Evolutionary conservation across 2,113 vertebrate species (phyloP).

Genomic region (Odontophorus gujanensis): DNA sequence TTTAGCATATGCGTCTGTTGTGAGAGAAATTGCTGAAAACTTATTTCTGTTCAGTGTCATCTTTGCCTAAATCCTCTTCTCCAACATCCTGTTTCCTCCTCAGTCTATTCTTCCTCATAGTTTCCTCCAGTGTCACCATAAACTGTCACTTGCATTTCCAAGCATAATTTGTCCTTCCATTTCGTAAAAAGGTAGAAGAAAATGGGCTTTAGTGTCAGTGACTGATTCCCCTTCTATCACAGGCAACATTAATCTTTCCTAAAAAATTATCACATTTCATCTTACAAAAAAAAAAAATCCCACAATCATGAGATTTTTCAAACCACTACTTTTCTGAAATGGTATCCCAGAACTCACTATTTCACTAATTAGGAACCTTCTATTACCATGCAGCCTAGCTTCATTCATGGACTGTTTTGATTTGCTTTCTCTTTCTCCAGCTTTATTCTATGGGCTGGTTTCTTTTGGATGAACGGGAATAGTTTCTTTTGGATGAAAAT

Average conservation of each 20-base stretch:
- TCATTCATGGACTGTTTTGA: background rate
- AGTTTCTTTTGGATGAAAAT: conserved; percentile 56
- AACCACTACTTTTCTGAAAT: background rate
- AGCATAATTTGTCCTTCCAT: background rate
- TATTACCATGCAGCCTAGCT: background rate
- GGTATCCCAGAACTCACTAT: background rate
- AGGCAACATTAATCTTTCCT: background rate
- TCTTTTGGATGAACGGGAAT: conserved; percentile 43
- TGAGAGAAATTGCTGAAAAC: background rate
- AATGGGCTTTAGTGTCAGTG: background rate
- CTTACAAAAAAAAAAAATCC: background rate
- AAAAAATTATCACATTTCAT: background rate
- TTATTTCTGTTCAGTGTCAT: background rate
- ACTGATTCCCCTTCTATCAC: background rate
- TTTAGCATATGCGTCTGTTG: background rate
- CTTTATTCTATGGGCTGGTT: conserved; percentile 7
- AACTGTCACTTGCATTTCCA: background rate
- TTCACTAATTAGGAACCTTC: background rate
- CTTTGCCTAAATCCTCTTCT: background rate
- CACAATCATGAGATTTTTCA: background rate
- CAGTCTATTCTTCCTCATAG: background rate
- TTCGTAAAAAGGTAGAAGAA: background rate
- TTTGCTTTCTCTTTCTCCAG: background rate
- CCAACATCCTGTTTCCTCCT: background rate
- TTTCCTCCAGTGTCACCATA: background rate